phyloP scores from a whole-genome alignment of 2,888 invertebrate species.

The Anticlea derivata region DNA sequence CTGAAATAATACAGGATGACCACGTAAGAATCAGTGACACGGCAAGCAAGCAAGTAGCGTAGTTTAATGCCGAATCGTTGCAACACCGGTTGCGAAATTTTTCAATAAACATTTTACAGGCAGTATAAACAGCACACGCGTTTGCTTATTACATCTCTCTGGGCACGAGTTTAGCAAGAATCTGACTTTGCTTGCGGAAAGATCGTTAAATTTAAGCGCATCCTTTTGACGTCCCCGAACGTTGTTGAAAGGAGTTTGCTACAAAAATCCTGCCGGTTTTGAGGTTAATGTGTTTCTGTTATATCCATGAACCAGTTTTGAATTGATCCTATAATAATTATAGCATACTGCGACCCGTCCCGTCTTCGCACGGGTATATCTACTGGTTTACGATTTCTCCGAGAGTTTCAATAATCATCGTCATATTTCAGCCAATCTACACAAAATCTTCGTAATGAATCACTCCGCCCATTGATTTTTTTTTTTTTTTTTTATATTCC shows the following conservation, averaged over 20 bases:
- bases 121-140: constrained; percentile 18
- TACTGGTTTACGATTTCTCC: too few species aligned
- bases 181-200: constrained; percentile 20
- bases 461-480: too few species aligned
- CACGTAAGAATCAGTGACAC: too few species aligned
- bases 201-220: constrained; percentile 51
- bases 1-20: too few species aligned
- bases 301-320: too few species aligned
- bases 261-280: constrained; percentile 16
- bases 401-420: too few species aligned
- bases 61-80: background rate
- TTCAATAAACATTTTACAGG: constrained; percentile 23
- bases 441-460: too few species aligned
- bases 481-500: too few species aligned
- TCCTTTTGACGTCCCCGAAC: constrained; percentile 35
- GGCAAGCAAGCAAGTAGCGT: background rate
- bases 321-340: too few species aligned
- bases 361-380: too few species aligned
- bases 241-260: constrained; percentile 37
- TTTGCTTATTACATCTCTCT: constrained; percentile 19
- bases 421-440: too few species aligned
- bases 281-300: background rate
- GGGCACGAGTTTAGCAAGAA: constrained; percentile 23
- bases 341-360: too few species aligned
- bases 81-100: constrained; percentile 14